Base-by-base conservation (phyloP, 2,888 invertebrate species). In the Oegoconia quadripuncta region DNA sequence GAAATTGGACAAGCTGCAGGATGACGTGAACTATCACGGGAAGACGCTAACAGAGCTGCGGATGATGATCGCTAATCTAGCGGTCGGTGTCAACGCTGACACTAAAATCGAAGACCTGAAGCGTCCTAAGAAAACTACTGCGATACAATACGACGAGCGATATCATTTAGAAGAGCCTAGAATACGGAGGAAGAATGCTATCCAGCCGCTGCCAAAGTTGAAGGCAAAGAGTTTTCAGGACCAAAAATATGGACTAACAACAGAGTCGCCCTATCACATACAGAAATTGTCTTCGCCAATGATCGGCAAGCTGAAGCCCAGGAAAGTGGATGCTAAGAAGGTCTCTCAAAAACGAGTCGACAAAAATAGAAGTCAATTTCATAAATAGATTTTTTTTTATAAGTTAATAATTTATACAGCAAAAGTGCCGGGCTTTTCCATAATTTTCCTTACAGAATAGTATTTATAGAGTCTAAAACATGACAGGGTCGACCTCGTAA, bases 1-100 rank as follows among this genome's bases (percentile, higher is more conserved):
- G 34, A 81, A 80, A 46, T 38, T 82, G 5, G 78, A 80, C 28
- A 77, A 74, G 41, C 43, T 82, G 37, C 80, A 80, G 44, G 62
- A 68, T 29, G 77, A 79, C 32, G 70, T 82, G 0, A 68, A 61
- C 12, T 54, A 44, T 29, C 77, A 80, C 12, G 74, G 78, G 0
- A 63, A 74, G 37, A 75, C 79, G 1, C 48, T 82, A 13, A 44
- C 53, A 5, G 77, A 80, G n/a, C 63, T 82, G 15, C 65, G 70
- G 1, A 46, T 39, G 0, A 57, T 81, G 56, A 52, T 82, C 1
- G 52, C 60, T 2, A 71, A 60, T 33, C 42, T 79, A 3, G 63
- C 76, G 0, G 39, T 46, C 7, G 58, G 61, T n/a, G 44, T 54
- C n/a, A 48, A 63, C 37, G 18, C 39, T 12, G 52, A 45, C 23